Evolutionary conservation across 2,797 vertebrate genomes (phyloP), one percentile per base, ranked within the genome.

Genomic region (Pipistrellus pipistrellus): DNA sequence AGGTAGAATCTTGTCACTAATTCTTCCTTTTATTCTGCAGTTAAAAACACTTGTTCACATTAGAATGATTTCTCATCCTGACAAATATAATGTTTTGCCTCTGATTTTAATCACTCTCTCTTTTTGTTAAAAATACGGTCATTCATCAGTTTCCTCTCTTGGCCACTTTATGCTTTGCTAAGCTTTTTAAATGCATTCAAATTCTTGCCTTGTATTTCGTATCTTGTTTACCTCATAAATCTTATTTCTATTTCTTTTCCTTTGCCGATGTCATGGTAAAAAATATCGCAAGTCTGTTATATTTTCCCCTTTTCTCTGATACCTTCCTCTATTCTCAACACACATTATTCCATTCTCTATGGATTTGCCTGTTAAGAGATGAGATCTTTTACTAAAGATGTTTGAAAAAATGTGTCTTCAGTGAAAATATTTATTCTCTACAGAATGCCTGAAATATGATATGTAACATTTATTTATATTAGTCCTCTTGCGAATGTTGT

Each of bases 341-440:
- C n/a, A 71, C 0, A 88, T 91, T 81, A 86, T 90, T 80, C 38
- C 27, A 68, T 77, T 93, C 72, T 96, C 21, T 94, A 25, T 87
- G 30, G 80, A 76, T 93, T 71, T 96, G 20, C 7, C 30, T 66
- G 20, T 62, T 94, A 64, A 88, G 41, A 88, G 51, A 91, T 21
- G 2, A 87, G 41, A 89, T 81, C 32, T 84, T 90, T 76, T 85
- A 41, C 48, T 82, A 91, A 69, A 51, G 10, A 38, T 13, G 30
- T 77, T 72, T 92, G 57, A 95, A 93, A 96, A 96, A 85, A 77
- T 87, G 3, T 83, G 4, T 90, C 73, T 96, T 87, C 66, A 75
- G 12, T 83, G 48, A 95, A 96, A 95, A 90, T 66, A 86, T 85
- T 94, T 96, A 57, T 84, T 38, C 41, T 80, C 15, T 85, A 90